phyloP scores from a whole-genome alignment of 1,140 invertebrate species.

The Lethrus apterus region DNA sequence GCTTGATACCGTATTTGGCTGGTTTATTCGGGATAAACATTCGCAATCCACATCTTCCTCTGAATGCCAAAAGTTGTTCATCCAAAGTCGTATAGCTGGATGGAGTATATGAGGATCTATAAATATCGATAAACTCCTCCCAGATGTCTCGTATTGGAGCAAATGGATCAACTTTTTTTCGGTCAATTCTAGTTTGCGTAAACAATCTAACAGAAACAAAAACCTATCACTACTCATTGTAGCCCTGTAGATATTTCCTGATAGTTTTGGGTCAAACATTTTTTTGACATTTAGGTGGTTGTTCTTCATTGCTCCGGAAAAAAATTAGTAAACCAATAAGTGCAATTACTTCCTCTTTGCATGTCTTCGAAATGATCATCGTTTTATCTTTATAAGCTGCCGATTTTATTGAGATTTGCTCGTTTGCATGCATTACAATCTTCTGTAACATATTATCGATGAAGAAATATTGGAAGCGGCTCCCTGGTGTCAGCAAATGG shows the following conservation, averaged over 20 bases:
- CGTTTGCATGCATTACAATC: not conserved
- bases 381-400: slow-evolving; percentile 25
- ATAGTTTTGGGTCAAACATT: slow-evolving; percentile 25
- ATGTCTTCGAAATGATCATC: not conserved
- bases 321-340: not conserved
- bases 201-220: slow-evolving; percentile 33
- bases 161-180: slow-evolving; percentile 32
- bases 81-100: slow-evolving; percentile 22
- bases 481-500: not conserved
- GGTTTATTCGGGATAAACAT: slow-evolving; percentile 38
- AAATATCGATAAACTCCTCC: slow-evolving; percentile 32
- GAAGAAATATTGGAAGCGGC: not conserved
- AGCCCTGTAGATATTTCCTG: slow-evolving; percentile 26
- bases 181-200: slow-evolving; percentile 28
- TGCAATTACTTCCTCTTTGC: not conserved
- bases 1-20: slow-evolving; percentile 36
- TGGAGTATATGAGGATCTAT: slow-evolving; percentile 24
- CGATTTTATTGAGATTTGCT: slow-evolving; percentile 21
- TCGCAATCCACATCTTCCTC: slow-evolving; percentile 24
- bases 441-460: not conserved
- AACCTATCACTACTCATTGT: slow-evolving; percentile 36
- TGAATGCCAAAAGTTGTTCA: slow-evolving; percentile 25
- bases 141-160: slow-evolving; percentile 37
- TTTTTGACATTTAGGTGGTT: slow-evolving; percentile 26
- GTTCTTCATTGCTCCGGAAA: not conserved